Evolutionary conservation across 37 sponge, comb jelly and placozoan species (phyloP).

Genomic region (Geodia barretti): DNA sequence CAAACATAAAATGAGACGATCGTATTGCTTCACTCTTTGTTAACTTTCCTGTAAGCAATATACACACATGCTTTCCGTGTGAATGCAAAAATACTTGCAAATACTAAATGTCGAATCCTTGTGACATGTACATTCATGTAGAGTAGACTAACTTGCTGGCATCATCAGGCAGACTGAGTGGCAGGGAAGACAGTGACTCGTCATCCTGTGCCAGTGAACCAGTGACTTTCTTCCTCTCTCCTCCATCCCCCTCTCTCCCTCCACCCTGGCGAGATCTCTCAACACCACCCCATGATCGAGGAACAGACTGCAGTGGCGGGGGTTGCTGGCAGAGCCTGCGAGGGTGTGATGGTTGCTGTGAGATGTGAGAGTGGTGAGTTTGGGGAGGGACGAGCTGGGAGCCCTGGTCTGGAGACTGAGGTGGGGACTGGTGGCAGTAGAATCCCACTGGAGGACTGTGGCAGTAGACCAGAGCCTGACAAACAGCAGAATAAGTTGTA

Average conservation of each 20-base stretch:
- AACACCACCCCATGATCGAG: no score
- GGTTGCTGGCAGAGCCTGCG: neutral
- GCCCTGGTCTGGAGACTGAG: no score
- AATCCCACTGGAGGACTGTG: neutral
- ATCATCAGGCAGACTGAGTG: constrained; percentile 59
- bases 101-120: neutral
- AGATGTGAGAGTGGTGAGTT: neutral
- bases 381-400: neutral
- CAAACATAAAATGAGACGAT: no score
- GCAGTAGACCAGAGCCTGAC: neutral
- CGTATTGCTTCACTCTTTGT: no score
- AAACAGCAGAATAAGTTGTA: no score
- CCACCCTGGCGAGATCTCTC: no score
- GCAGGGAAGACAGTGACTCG: constrained; percentile 70
- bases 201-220: constrained; percentile 5
- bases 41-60: no score
- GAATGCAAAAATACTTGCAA: no score
- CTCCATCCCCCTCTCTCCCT: neutral
- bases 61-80: no score
- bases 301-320: no score
- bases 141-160: constrained; percentile 6
- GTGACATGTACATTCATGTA: neutral
- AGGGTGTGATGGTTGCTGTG: neutral
- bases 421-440: no score
- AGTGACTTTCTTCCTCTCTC: constrained; percentile 4